phyloP scores from a whole-genome alignment of 2,888 invertebrate genomes.

The Hemicrepidius hirtus region DNA sequence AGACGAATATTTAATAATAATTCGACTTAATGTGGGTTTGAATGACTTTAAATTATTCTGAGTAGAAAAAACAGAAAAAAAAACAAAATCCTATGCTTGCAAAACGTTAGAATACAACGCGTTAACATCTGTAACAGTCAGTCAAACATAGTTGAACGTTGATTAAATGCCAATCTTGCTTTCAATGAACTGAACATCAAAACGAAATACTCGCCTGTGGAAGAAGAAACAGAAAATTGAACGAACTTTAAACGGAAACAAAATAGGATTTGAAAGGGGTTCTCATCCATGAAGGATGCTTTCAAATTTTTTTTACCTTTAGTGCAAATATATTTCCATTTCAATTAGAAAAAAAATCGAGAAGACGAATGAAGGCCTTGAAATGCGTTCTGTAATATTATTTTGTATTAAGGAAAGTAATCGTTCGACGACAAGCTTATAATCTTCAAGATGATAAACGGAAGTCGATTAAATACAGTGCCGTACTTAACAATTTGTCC shows the following conservation, averaged over 20 bases:
- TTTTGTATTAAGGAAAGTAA: no score
- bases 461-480: no score
- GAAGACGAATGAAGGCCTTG: no score
- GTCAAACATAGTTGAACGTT: conserved; percentile 10
- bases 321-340: no score
- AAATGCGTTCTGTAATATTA: no score
- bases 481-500: no score
- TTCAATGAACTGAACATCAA: conserved; percentile 26
- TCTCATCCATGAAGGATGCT: not conserved
- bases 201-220: conserved; percentile 25
- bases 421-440: no score
- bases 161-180: conserved; percentile 30
- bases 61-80: not conserved
- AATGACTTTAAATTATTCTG: no score
- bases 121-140: conserved; percentile 31
- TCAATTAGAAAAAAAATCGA: no score
- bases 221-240: conserved; percentile 14
- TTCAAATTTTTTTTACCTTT: not conserved
- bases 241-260: not conserved
- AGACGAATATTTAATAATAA: no score
- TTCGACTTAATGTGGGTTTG: no score
- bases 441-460: no score
- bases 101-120: not conserved
- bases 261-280: not conserved
- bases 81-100: not conserved